Evolutionary conservation across 2,797 vertebrate genomes (phyloP), one percentile per base, ranked within the genome.

Genomic region (Aplochiton taeniatus): DNA sequence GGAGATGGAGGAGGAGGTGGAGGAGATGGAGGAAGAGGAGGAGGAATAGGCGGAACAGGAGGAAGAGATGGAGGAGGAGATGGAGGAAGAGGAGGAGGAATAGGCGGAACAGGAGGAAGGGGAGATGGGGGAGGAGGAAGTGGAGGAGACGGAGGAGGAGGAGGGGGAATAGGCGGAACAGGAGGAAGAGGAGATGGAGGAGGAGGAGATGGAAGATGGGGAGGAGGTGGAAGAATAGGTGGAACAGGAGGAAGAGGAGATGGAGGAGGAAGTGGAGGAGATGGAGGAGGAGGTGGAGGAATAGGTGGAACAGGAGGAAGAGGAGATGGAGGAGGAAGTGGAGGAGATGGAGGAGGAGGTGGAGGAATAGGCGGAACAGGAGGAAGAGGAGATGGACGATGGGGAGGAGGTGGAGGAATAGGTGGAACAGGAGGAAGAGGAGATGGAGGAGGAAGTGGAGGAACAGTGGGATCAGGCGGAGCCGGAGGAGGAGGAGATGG

Each of bases 191-290:
- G 41, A 53, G 31, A 42, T 4, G 47, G 47, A 54, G 54, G 45
- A 4, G 65, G 17, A 19, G 43, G 58, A 9, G 18, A 41, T 41
- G 13, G 7, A 67, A n/a, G 70, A 1, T 14, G 52, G 42, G 70
- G n/a, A n/a, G n/a, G n/a, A n/a, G n/a, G 65, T 11, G 71, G 59
- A 8, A 50, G 11, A 9, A 45, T 46, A 16, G 17, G 43, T 5
- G 47, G 58, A 16, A 16, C 45, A 16, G 20, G 8, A 12, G 45
- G n/a, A 87, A 75, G 42, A 75, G 70, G 69, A 91, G 84, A 69
- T 94, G 79, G 82, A 82, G 2, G 72, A 77, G 64, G 18, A 4
- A 16, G 18, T 3, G 56, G 51, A 46, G 52, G 19, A 16, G 49
- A 20, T 49, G 41, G 20, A 13, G 49, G 54, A 44, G 49, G 18